Evolutionary conservation across 2,113 vertebrate genomes (phyloP).

Genomic region (Polyodon spathula): DNA sequence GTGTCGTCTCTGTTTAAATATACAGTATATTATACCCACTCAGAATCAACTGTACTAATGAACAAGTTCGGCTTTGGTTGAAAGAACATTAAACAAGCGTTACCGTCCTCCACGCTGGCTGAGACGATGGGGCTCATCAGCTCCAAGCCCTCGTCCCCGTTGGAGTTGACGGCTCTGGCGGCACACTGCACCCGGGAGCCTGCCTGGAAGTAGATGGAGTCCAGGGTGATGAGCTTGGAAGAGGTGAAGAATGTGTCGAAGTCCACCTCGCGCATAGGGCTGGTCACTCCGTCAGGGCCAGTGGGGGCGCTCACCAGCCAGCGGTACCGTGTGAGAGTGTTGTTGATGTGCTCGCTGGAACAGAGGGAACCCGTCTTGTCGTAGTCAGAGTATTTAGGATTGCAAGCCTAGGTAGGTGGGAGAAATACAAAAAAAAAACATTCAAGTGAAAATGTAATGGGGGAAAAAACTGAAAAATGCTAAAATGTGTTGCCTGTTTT

Average conservation of each 20-base stretch:
- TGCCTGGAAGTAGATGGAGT: slow-evolving; percentile 89
- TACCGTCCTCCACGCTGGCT: slow-evolving; percentile 76
- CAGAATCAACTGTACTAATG: neutral
- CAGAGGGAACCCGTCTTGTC: slow-evolving; percentile 86
- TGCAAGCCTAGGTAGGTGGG: slow-evolving; percentile 68
- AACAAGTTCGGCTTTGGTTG: neutral
- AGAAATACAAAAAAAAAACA: too few relatives aligned
- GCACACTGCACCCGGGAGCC: slow-evolving; percentile 85
- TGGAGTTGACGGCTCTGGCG: slow-evolving; percentile 73
- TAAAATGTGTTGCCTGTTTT: too few relatives aligned
- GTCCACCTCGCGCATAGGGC: slow-evolving; percentile 84
- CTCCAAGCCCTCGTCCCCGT: slow-evolving; percentile 78
- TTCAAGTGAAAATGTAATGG: too few relatives aligned
- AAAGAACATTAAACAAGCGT: slow-evolving; percentile 14
- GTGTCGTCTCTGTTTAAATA: neutral
- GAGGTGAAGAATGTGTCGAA: slow-evolving; percentile 93
- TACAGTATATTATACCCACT: neutral
- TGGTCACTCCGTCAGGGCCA: slow-evolving; percentile 75
- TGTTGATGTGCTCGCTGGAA: slow-evolving; percentile 78
- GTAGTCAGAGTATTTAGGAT: slow-evolving; percentile 78
- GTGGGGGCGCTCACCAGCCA: slow-evolving; percentile 83
- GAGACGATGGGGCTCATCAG: slow-evolving; percentile 71
- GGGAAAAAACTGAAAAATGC: too few relatives aligned
- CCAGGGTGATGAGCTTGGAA: slow-evolving; percentile 81
- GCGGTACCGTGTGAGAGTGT: slow-evolving; percentile 79